Conservation (phyloP, 2,797 vertebrate genomes). For the Peromyscus aztecus region DNA sequence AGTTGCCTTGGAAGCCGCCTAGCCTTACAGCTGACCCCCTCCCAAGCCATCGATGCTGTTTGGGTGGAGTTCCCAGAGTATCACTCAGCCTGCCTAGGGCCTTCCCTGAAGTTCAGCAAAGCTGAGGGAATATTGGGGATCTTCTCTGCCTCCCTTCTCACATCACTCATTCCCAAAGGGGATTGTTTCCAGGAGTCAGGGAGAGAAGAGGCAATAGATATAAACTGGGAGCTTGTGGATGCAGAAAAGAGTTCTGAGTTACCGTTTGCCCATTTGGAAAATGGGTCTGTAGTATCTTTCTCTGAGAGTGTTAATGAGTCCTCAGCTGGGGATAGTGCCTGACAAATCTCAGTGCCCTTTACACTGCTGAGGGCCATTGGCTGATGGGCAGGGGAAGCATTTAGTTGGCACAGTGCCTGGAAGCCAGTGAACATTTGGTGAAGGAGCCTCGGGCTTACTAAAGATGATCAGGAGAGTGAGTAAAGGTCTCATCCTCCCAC, state of each 20-base stretch:
- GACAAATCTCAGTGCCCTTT: background rate
- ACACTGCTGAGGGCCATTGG: background rate
- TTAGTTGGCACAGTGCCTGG: slow-evolving; percentile 10
- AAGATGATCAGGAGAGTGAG: background rate
- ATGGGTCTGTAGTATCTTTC: background rate
- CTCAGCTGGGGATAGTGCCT: background rate
- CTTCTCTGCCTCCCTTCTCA: background rate
- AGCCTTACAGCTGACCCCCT: background rate
- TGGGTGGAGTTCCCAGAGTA: background rate
- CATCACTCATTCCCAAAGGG: background rate
- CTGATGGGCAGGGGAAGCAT: background rate
- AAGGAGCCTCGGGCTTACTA: background rate
- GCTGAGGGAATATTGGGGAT: background rate
- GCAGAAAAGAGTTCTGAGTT: background rate
- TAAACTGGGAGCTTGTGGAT: background rate
- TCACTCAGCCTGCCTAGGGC: background rate
- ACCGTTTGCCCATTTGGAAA: slow-evolving; percentile 9
- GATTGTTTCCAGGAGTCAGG: background rate
- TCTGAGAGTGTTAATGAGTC: background rate
- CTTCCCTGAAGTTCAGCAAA: background rate
- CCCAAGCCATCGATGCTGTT: background rate
- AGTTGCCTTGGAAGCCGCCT: background rate
- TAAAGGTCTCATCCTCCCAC: background rate
- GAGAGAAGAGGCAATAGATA: background rate
- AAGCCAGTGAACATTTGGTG: background rate